Percentiles rank a stretch among this genome's conserved stretches.
Conservation (phyloP, 2,888 invertebrate genomes). For the Cylloceria caligata region DNA sequence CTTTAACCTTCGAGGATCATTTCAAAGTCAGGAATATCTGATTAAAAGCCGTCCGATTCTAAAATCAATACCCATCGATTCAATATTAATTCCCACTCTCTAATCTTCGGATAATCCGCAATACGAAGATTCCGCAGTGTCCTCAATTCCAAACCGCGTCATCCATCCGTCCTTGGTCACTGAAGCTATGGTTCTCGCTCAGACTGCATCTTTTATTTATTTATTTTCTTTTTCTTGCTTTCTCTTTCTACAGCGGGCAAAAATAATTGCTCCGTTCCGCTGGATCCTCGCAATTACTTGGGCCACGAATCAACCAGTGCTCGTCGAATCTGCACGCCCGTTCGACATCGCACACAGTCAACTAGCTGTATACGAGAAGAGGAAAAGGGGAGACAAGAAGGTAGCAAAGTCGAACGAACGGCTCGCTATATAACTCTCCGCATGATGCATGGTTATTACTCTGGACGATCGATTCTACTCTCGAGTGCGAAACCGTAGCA, state of each 20-base stretch:
- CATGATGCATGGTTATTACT: slow-evolving; percentile 72
- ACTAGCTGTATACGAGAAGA: slow-evolving; percentile 2
- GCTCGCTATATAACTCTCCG: slow-evolving; percentile 66
- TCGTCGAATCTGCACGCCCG: slow-evolving; percentile 39
- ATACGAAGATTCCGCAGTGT: not conserved
- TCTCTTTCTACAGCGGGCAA: slow-evolving; percentile 50
- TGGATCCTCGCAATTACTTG: slow-evolving; percentile 69
- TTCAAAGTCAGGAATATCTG: too few relatives aligned
- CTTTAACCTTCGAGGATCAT: too few relatives aligned
- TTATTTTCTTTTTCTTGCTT: slow-evolving; percentile 31
- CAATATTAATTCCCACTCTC: not conserved
- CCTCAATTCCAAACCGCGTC: not conserved
- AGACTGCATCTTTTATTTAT: slow-evolving; percentile 21
- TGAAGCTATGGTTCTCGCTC: slow-evolving; percentile 6
- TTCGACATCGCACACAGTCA: slow-evolving; percentile 42
- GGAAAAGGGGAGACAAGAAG: slow-evolving; percentile 1
- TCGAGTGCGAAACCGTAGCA: slow-evolving; percentile 55
- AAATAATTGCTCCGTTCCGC: slow-evolving; percentile 71
- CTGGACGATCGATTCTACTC: slow-evolving; percentile 64
- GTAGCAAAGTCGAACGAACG: slow-evolving; percentile 54
- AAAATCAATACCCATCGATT: too few relatives aligned
- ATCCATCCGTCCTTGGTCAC: slow-evolving; percentile 4
- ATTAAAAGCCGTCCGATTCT: too few relatives aligned
- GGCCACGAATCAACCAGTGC: slow-evolving; percentile 65
- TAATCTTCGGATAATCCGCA: not conserved